phyloP scores from a whole-genome alignment of 2,797 vertebrate genomes.

The Poeciliopsis paucimaculata region DNA sequence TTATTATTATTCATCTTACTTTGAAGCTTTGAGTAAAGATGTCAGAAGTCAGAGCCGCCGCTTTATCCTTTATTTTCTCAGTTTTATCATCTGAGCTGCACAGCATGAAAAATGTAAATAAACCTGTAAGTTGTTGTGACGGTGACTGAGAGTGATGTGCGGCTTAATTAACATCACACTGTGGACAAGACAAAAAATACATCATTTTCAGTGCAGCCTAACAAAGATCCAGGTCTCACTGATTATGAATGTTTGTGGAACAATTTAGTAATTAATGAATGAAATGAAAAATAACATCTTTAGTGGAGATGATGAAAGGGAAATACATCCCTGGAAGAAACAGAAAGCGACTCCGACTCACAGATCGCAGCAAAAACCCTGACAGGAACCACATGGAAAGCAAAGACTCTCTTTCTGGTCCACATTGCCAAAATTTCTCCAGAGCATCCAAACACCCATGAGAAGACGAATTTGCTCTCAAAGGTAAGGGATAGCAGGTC shows the following conservation, averaged over 20 bases:
- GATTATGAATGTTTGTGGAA: background rate
- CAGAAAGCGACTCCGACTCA: constrained; percentile 22
- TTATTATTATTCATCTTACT: background rate
- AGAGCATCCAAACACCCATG: constrained; percentile 31
- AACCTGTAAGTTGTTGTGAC: background rate
- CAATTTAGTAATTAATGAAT: constrained; percentile 9
- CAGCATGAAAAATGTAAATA: background rate
- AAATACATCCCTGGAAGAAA: constrained; percentile 10
- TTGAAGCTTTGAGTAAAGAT: background rate
- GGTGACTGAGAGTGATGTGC: background rate
- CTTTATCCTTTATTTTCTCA: background rate
- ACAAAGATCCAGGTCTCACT: background rate
- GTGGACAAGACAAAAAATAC: background rate
- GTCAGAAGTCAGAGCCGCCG: background rate
- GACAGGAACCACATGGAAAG: constrained; percentile 21
- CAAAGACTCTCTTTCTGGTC: constrained; percentile 37
- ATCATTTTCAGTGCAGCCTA: background rate
- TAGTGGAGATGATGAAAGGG: background rate
- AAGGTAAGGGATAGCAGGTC: constrained; percentile 48
- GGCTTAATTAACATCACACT: background rate
- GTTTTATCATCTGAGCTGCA: background rate
- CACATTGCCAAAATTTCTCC: background rate
- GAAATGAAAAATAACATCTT: background rate
- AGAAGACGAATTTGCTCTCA: constrained; percentile 29
- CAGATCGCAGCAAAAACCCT: background rate